Evolutionary conservation across 1,140 invertebrate genomes (phyloP), one percentile per base, ranked within the genome.

Genomic region (Drosophila nasuta): DNA sequence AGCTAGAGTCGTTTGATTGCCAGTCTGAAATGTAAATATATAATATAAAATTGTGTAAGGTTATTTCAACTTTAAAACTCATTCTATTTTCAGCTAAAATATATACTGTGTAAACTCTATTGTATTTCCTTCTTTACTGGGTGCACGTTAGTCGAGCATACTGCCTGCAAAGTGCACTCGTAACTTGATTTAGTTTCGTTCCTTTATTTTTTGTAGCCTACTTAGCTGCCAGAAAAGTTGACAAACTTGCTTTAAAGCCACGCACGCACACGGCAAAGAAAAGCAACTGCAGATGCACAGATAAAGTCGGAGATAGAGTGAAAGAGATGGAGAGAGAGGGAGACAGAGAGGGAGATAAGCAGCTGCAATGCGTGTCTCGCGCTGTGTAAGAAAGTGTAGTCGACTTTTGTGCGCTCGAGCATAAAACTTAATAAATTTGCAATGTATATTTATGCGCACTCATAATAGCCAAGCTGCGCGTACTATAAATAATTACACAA

Each of bases 361-460:
- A 41, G 80, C 63, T 71, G 81, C 58, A 75, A 57, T 70, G 68
- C 70, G 48, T 68, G 57, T 64, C 20, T 20, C 54, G 76, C 67
- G 35, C 35, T 28, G n/a, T 48, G 11, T n/a, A 17, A 54, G 60
- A 58, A 58, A 66, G 20, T 43, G 52, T 49, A 66, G 63, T 60
- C 82, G 70, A 75, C 63, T 72, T 77, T 54, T 68, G 62, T 77
- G 82, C 68, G 76, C 68, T 72, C 79, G 67, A 77, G 69, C 82
- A 87, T 75, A 73, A 79, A 82, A 88, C 79, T 87, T 82, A 82
- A 87, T 88, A 87, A 79, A 87, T 88, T 86, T 68, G 28, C 79
- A 52, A 69, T 79, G 83, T 79, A 88, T 82, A 88, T 87, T 89
- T 80, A 87, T 88, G 83, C 74, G 85, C 83, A 87, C 83, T 89